Evolutionary conservation across 2,888 invertebrate species (phyloP).

Genomic region (Emesis furor): DNA sequence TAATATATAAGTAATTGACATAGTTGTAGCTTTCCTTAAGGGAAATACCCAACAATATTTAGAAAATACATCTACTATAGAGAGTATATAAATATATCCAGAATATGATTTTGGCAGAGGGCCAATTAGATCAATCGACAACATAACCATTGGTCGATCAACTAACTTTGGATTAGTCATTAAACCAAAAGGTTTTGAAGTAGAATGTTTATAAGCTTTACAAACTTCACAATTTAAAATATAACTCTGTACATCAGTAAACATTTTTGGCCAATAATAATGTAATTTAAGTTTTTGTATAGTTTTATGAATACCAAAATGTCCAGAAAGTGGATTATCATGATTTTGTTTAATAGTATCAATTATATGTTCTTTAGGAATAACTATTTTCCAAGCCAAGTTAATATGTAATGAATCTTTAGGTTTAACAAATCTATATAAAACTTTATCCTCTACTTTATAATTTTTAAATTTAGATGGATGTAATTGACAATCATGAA

Average conservation of each 20-base stretch:
- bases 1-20: conserved; percentile 24
- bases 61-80: conserved; percentile 44
- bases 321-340: conserved; percentile 34
- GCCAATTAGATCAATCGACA: conserved; percentile 48
- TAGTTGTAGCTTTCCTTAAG: conserved; percentile 36
- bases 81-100: conserved; percentile 25
- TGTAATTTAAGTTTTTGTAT: conserved; percentile 37
- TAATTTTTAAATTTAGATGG: conserved; percentile 42
- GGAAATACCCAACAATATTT: conserved; percentile 50
- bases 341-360: conserved; percentile 45
- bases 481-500: conserved; percentile 14
- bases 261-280: conserved; percentile 45
- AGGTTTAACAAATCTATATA: conserved; percentile 41
- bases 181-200: conserved; percentile 3
- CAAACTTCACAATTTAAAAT: conserved; percentile 36
- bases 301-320: conserved; percentile 60
- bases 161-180: conserved; percentile 57
- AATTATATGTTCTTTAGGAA: conserved; percentile 41
- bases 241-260: conserved; percentile 30
- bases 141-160: conserved; percentile 36
- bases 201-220: conserved; percentile 39
- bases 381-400: conserved; percentile 60
- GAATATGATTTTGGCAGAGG: conserved; percentile 39
- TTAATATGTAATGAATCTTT: conserved; percentile 41
- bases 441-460: conserved; percentile 6